Base-by-base conservation (phyloP, 2,888 invertebrate genomes). In the Drosophila testacea region DNA sequence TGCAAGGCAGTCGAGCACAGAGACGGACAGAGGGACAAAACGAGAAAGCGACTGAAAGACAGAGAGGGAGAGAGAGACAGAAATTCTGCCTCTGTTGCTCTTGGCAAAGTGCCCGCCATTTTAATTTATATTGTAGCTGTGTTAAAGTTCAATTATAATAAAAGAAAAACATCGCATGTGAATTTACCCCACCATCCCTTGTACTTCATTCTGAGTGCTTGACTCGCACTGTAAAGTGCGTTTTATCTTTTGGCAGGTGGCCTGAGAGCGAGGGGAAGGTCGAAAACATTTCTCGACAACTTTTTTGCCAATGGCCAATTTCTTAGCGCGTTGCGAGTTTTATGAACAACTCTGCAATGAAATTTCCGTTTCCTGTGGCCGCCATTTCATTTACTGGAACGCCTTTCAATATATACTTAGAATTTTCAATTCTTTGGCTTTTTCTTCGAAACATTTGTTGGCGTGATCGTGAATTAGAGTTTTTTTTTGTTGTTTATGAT, bases 101-200 rank as follows among this genome's bases (percentile, higher is more conserved):
- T 50, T 32, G 11, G 70, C 38, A 66, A 64, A 83, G 81, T 79
- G 81, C 69, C 60, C 69, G 81, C 79, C 83, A 81, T 83, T 83
- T 83, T 83, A 83, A 83, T 83, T 83, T 83, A 84, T 86, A 83
- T 87, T 83, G 84, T 84, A 70, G 87, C 87, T 76, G 64, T 78
- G 84, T 80, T 76, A 84, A 84, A 78, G 81, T 80, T 80, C 84
- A 81, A 71, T 81, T 73, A 83, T 79, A 83, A 83, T 79, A 83
- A 83, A 74, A 73, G 65, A 68, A 82, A 71, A 79, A 73, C 64
- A 67, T 44, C 61, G 73, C 70, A 80, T 80, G 70, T 79, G 82
- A 27, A 46, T 64, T 46, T 22, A 42, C 11, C 36, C 50, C 44
- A 34, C 34, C 47, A 42, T 38, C 11, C 27, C 27, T 48, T 34